These are phyloP conservation scores for Cochlearius cochlearius DNA, from an alignment of 2,113 vertebrate species.

Conservation along the genomic window DNA sequence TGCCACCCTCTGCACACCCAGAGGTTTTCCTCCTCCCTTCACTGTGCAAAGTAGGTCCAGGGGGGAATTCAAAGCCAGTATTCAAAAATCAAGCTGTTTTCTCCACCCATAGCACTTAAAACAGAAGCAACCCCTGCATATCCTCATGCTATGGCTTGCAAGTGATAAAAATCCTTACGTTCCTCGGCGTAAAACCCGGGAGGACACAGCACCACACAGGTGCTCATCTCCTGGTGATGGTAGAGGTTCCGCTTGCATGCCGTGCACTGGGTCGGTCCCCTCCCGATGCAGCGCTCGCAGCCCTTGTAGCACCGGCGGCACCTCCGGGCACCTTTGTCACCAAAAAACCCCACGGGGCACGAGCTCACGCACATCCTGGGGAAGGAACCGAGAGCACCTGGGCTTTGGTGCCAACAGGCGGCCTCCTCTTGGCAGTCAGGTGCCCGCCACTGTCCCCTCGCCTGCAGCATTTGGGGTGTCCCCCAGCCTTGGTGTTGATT, in stretches of 20 bases:
- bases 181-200: constrained; percentile 77
- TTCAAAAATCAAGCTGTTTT: background rate
- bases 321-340: constrained; percentile 71
- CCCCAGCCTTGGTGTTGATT: background rate
- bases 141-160: background rate
- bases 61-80: background rate
- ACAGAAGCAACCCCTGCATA: background rate
- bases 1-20: background rate
- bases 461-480: accelerated
- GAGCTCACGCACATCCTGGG: constrained; percentile 84
- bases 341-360: constrained; percentile 82
- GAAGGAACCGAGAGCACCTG: accelerated
- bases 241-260: constrained; percentile 83
- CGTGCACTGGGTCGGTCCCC: constrained; percentile 68
- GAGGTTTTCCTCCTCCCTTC: background rate
- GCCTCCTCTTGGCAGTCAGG: background rate
- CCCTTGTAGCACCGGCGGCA: constrained; percentile 83
- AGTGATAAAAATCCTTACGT: constrained; percentile 72
- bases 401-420: background rate
- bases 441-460: accelerated
- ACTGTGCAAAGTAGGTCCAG: accelerated
- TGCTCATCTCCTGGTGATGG: constrained; percentile 71
- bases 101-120: background rate
- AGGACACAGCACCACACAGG: constrained; percentile 77
- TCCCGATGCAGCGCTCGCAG: constrained; percentile 83